These are phyloP conservation scores for Elanoides forficatus DNA, from an alignment of 2,113 vertebrate genomes.

Conservation along the genomic window DNA sequence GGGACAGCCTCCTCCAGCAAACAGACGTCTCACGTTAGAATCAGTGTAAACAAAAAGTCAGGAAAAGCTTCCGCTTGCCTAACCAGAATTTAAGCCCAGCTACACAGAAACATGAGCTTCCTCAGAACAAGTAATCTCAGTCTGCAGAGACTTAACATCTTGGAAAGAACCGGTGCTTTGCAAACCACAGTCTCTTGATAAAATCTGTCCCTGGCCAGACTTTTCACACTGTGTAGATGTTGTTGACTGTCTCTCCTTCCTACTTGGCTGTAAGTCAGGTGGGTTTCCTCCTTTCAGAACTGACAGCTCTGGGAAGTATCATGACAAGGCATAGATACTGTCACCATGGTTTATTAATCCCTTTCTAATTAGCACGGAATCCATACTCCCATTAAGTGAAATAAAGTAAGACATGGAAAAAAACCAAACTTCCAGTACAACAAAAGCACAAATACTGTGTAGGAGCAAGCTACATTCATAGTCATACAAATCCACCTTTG, in stretches of 20 bases:
- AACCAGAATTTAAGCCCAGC: neutral
- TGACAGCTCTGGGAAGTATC: neutral
- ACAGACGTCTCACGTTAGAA: neutral
- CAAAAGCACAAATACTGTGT: neutral
- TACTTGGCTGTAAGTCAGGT: neutral
- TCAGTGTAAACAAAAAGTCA: neutral
- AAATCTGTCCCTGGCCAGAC: neutral
- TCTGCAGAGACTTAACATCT: neutral
- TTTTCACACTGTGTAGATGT: neutral
- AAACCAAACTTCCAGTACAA: neutral
- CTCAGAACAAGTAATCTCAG: neutral
- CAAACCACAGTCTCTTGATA: neutral
- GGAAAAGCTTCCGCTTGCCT: neutral
- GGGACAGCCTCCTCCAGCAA: neutral
- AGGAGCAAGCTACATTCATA: neutral
- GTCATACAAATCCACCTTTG: neutral
- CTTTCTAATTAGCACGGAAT: neutral
- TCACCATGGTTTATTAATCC: neutral
- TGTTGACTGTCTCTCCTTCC: neutral
- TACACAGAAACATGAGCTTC: neutral
- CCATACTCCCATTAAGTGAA: neutral
- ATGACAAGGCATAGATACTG: neutral
- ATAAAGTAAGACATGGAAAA: neutral
- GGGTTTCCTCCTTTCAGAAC: neutral
- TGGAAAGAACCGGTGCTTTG: neutral